These are phyloP conservation scores for Oscheius sp. DNA, from an alignment of 2,888 invertebrate species.

Conservation along the genomic window DNA sequence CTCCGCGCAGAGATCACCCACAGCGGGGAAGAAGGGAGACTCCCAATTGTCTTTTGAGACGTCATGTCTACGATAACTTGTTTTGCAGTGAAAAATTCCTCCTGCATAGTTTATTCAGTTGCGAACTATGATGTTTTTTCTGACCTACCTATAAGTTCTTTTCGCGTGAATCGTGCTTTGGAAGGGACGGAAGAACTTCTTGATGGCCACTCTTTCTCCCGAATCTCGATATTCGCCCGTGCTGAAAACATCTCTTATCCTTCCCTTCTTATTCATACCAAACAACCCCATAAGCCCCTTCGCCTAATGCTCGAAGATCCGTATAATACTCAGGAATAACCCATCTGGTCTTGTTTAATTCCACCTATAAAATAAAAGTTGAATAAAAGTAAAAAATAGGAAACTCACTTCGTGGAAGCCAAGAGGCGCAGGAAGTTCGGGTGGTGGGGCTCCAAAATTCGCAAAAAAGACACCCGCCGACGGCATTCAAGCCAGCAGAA, in stretches of 20 bases:
- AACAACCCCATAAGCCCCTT: slow-evolving; percentile 61
- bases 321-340: slow-evolving; percentile 54
- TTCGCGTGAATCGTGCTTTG: slow-evolving; percentile 95
- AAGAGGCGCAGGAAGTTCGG: slow-evolving; percentile 40
- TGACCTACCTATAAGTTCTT: slow-evolving; percentile 29
- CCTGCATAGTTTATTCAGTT: slow-evolving; percentile 73
- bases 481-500: slow-evolving; percentile 12
- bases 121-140: too few relatives aligned
- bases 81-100: too few relatives aligned
- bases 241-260: slow-evolving; percentile 31
- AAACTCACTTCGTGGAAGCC: slow-evolving; percentile 47
- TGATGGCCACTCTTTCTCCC: slow-evolving; percentile 90
- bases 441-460: slow-evolving; percentile 48
- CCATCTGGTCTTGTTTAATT: slow-evolving; percentile 87
- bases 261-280: slow-evolving; percentile 37
- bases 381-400: neutral
- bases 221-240: slow-evolving; percentile 53
- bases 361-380: slow-evolving; percentile 74
- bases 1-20: neutral
- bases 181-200: slow-evolving; percentile 95
- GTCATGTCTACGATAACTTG: too few relatives aligned
- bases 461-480: slow-evolving; percentile 47
- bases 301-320: slow-evolving; percentile 52
- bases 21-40: neutral
- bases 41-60: too few relatives aligned